Evolutionary conservation across 2,113 vertebrate species (phyloP).

Genomic region (Burhinus bistriatus): DNA sequence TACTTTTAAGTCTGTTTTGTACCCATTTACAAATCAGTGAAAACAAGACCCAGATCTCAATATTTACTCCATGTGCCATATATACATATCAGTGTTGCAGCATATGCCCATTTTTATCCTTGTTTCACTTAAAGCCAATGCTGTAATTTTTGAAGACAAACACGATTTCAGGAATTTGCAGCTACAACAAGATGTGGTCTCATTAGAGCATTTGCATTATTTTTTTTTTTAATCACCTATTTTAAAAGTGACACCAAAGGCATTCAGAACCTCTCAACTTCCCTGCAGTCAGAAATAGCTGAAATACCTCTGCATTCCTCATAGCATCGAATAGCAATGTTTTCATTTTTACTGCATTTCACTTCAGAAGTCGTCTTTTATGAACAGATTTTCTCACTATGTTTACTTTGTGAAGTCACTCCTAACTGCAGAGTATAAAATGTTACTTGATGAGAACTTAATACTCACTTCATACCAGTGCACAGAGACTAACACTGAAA

Average conservation of each 20-base stretch:
- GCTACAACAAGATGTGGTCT: background rate
- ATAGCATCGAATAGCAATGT: background rate
- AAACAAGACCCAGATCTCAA: background rate
- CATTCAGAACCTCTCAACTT: background rate
- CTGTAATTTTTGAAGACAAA: background rate
- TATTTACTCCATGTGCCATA: background rate
- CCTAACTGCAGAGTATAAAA: background rate
- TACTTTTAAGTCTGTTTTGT: background rate
- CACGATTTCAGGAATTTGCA: background rate
- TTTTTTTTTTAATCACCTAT: background rate
- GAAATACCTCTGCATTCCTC: background rate
- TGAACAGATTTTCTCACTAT: background rate
- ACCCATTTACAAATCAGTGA: background rate
- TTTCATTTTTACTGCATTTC: background rate
- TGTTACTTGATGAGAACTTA: background rate
- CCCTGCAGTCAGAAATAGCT: background rate
- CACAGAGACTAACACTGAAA: background rate
- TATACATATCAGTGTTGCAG: background rate
- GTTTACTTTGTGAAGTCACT: background rate
- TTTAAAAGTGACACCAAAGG: background rate
- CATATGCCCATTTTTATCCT: background rate
- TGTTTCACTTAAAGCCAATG: background rate
- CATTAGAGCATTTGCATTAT: background rate
- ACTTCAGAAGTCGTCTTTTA: background rate
- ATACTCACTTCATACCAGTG: background rate